Percentiles rank a stretch among this genome's conserved stretches.
phyloP scores from a whole-genome alignment of 23 tunicate species.

The Trididemnum clinides region DNA sequence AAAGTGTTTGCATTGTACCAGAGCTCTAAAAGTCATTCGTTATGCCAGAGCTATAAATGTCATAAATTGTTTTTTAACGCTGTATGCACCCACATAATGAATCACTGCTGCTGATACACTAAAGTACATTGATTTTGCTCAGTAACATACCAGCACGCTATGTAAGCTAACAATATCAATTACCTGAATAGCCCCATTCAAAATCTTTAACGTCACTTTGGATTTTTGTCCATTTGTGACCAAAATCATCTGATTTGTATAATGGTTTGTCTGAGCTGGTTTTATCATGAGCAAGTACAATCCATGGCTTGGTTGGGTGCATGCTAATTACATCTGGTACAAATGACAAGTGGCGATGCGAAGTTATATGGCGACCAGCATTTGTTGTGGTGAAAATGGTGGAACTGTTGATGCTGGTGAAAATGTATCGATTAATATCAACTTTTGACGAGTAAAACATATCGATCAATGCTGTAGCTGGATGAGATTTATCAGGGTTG shows the following conservation, averaged over 20 bases:
- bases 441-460: slow-evolving; percentile 49
- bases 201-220: slow-evolving; percentile 42
- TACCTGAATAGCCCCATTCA: slow-evolving; percentile 47
- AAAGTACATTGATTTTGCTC: no score
- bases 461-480: background rate
- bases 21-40: no score
- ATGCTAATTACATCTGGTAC: slow-evolving; percentile 45
- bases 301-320: slow-evolving; percentile 42
- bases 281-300: slow-evolving; percentile 66
- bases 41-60: no score
- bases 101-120: no score
- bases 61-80: no score
- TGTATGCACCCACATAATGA: no score
- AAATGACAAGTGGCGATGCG: slow-evolving; percentile 6
- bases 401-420: slow-evolving; percentile 17
- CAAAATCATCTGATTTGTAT: slow-evolving; percentile 69
- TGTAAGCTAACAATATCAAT: no score
- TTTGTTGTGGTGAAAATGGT: slow-evolving; percentile 49
- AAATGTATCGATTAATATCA: slow-evolving; percentile 57
- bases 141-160: no score
- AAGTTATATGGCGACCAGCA: slow-evolving; percentile 25
- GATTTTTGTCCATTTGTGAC: slow-evolving; percentile 55
- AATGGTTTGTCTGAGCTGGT: slow-evolving; percentile 13
- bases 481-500: no score
- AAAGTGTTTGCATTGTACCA: no score